These are phyloP conservation scores for Eurystomus gularis DNA, from an alignment of 2,113 vertebrate genomes.

Conservation along the genomic window DNA sequence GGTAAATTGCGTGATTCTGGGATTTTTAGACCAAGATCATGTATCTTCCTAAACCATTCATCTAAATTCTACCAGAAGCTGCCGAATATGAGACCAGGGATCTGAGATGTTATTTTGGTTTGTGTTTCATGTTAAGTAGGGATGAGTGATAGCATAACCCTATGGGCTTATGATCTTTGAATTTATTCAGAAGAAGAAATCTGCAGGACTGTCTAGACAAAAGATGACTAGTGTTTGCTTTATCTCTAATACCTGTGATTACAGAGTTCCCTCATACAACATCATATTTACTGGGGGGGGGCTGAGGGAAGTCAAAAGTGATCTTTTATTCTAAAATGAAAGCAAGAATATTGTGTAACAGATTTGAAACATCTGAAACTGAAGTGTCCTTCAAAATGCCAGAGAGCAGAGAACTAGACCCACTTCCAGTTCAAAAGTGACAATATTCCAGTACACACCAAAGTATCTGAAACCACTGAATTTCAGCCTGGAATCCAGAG, in stretches of 20 bases:
- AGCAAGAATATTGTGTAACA: not conserved
- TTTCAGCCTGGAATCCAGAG: not conserved
- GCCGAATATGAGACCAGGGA: not conserved
- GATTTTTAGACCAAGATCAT: not conserved
- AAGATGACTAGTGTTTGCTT: not conserved
- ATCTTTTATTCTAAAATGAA: not conserved
- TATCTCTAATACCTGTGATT: not conserved
- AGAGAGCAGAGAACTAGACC: not conserved
- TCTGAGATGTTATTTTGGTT: not conserved
- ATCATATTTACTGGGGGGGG: not conserved
- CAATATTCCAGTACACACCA: accelerated
- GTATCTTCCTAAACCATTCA: not conserved
- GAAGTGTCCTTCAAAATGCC: not conserved
- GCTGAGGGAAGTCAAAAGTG: not conserved
- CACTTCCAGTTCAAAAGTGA: not conserved
- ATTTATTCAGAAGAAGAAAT: not conserved
- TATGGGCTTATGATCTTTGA: not conserved
- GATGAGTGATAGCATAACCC: not conserved
- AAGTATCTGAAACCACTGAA: not conserved
- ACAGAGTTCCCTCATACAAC: not conserved
- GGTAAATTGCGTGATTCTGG: not conserved
- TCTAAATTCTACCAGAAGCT: not conserved
- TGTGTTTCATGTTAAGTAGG: not conserved
- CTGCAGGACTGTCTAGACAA: not conserved
- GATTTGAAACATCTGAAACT: not conserved